These are phyloP conservation scores for Margaritifera margaritifera DNA, from an alignment of 2,888 invertebrate genomes.

Conservation along the genomic window DNA sequence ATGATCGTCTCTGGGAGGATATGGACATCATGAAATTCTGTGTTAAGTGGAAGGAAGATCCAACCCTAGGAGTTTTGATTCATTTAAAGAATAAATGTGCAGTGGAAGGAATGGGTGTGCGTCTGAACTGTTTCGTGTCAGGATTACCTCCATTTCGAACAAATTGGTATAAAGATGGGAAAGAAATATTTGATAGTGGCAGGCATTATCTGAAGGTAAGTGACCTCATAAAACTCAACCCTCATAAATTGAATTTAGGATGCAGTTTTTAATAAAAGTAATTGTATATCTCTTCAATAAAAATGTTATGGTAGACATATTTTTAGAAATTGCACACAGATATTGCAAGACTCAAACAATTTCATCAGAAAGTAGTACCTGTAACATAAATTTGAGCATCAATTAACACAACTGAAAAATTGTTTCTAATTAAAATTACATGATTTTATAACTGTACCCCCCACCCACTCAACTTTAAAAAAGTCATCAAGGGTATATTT, in stretches of 20 bases:
- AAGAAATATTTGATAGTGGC: slow-evolving; percentile 29
- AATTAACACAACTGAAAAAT: too few relatives aligned
- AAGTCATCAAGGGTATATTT: too few relatives aligned
- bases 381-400: too few relatives aligned
- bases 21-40: slow-evolving; percentile 30
- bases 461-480: too few relatives aligned
- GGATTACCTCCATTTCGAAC: slow-evolving; percentile 33
- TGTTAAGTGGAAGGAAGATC: slow-evolving; percentile 33
- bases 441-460: too few relatives aligned
- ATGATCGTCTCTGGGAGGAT: slow-evolving; percentile 19
- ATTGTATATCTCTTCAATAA: too few relatives aligned
- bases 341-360: too few relatives aligned
- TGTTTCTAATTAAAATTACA: too few relatives aligned
- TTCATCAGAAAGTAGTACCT: too few relatives aligned
- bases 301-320: too few relatives aligned
- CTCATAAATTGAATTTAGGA: not conserved
- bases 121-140: slow-evolving; percentile 37
- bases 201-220: slow-evolving; percentile 33
- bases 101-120: slow-evolving; percentile 32
- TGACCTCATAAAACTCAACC: not conserved
- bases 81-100: slow-evolving; percentile 47
- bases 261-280: too few relatives aligned
- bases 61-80: slow-evolving; percentile 35
- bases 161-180: slow-evolving; percentile 43
- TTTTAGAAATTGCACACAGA: too few relatives aligned